Conservation (phyloP, 92 coral and sea anemone species). For the Metridium senile region DNA sequence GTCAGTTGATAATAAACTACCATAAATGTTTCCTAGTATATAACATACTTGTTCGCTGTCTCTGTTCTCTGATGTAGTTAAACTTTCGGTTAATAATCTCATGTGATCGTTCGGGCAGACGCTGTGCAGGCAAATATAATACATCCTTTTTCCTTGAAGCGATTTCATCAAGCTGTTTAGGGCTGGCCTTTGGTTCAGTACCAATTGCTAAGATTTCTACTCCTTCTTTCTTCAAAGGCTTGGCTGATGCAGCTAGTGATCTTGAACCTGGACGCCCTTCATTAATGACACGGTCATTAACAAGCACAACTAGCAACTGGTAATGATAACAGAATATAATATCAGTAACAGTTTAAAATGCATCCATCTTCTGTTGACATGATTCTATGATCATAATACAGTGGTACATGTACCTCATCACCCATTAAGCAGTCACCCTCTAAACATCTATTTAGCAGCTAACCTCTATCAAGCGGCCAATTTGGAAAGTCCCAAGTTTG, state of each 20-base stretch:
- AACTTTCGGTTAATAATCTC: conserved; percentile 40
- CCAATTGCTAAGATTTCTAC: conserved; percentile 59
- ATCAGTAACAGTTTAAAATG: too few relatives aligned
- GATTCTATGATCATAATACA: too few relatives aligned
- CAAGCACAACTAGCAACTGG: conserved; percentile 55
- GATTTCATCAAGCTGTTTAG: conserved; percentile 44
- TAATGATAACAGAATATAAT: too few relatives aligned
- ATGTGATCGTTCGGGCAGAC: conserved; percentile 32
- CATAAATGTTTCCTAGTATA: too few relatives aligned
- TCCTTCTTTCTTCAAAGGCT: conserved; percentile 51
- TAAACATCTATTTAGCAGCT: too few relatives aligned
- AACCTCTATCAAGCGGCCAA: too few relatives aligned
- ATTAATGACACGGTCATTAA: conserved; percentile 48
- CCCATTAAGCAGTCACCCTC: background rate
- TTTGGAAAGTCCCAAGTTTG: too few relatives aligned
- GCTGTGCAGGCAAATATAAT: conserved; percentile 34
- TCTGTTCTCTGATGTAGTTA: conserved; percentile 36
- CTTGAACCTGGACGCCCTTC: conserved; percentile 28
- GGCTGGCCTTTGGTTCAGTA: conserved; percentile 35
- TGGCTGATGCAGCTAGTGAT: conserved; percentile 40
- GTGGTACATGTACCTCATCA: too few relatives aligned
- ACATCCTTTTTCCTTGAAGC: conserved; percentile 46
- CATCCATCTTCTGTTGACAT: too few relatives aligned
- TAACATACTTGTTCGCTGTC: conserved; percentile 55
- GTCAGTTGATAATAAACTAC: too few relatives aligned